Evolutionary conservation across 2,888 invertebrate genomes (phyloP).

Genomic region (Latheticus oryzae): DNA sequence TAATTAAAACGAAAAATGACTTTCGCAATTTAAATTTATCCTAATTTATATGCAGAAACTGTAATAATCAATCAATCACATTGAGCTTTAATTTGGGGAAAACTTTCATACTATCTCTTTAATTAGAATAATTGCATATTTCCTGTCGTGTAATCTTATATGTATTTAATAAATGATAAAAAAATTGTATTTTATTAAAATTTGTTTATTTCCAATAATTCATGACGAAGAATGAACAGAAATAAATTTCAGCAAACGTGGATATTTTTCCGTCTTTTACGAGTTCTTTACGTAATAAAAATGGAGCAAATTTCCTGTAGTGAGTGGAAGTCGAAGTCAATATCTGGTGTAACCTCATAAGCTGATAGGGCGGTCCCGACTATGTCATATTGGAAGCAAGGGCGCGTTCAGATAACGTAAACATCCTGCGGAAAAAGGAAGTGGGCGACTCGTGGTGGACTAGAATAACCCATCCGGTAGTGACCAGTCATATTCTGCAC

Average conservation of each 20-base stretch:
- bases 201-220: too few relatives aligned
- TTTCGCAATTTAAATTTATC: too few relatives aligned
- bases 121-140: too few relatives aligned
- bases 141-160: too few relatives aligned
- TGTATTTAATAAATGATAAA: too few relatives aligned
- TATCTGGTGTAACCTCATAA: conserved; percentile 48
- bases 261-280: conserved; percentile 15
- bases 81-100: too few relatives aligned
- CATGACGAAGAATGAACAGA: too few relatives aligned
- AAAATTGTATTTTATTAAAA: too few relatives aligned
- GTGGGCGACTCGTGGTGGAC: conserved; percentile 52
- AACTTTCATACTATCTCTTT: too few relatives aligned
- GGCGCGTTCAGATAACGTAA: conserved; percentile 54
- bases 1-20: too few relatives aligned
- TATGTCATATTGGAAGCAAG: conserved; percentile 46
- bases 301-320: conserved; percentile 44
- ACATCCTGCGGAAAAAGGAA: conserved; percentile 56
- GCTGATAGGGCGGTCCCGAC: conserved; percentile 47
- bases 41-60: too few relatives aligned
- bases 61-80: too few relatives aligned
- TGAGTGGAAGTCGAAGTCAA: conserved; percentile 42
- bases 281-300: conserved; percentile 38
- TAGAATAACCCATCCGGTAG: conserved; percentile 54
- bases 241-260: conserved; percentile 1
- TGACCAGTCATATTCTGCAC: conserved; percentile 31